Base-by-base conservation (phyloP, 2,113 vertebrate genomes). In the Pelvicachromis taeniatus region DNA sequence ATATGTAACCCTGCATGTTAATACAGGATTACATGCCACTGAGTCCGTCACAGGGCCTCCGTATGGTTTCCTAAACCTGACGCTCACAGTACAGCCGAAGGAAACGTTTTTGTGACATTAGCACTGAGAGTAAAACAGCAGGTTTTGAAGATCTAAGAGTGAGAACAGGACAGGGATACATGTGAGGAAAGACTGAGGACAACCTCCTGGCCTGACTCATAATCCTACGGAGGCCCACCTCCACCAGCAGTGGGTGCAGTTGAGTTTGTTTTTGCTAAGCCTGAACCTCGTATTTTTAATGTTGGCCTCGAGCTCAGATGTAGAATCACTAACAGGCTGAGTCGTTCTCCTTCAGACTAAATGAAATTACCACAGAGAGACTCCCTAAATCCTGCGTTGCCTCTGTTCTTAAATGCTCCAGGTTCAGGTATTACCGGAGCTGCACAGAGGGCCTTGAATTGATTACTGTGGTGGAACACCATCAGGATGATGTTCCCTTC, bases 161-260 rank as follows among this genome's bases (percentile, higher is more conserved):
- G 63, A 68, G 7, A 68, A 16, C 40, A 11, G 40, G 40, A 29
- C 9, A 17, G 4, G 9, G 16, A 19, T 73, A 12, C 16, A 2
- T 19, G 9, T 7, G 68, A 12, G 42, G 21, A 29, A 50, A 17
- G 23, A 58, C 23, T 29, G 29, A 5, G 26, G 55, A 31, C 56
- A 31, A 40, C 0, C 21, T 40, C 35, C 6, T 5, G 0, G 23
- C 19, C n/a, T 21, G 0, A 42, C 12, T 42, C 0, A 42, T 50
- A 50, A 75, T 17, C 42, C 5, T 29, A 31, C 0, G 26, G 16
- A 7, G 68, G 42, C 26, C 4, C 68, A 50, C 16, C 9, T 75
- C 10, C 16, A 50, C 16, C 7, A 31, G 68, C 68, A 31, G 26
- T 50, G 26, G 42, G 26, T 31, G 16, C 68, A 75, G 42, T 31